phyloP scores from a whole-genome alignment of 2,888 invertebrate species.

The Petrolisthes cinctipes region DNA sequence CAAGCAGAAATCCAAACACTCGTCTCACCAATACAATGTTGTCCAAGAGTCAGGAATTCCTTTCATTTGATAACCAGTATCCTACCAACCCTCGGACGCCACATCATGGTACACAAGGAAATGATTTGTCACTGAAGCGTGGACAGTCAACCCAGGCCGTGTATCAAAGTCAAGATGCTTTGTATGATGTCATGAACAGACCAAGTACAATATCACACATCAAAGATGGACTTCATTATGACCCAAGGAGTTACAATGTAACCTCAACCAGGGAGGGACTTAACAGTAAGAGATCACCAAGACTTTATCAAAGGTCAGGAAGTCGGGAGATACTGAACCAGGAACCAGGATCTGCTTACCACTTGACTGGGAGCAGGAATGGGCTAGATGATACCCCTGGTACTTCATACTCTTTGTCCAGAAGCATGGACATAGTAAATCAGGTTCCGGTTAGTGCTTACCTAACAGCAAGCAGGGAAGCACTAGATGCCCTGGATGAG shows the following conservation, averaged over 20 bases:
- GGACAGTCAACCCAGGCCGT: neutral
- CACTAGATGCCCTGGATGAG: neutral
- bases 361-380: neutral
- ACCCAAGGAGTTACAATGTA: neutral
- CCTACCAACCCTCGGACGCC: neutral
- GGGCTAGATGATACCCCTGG: neutral
- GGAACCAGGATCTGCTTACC: neutral
- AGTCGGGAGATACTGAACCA: neutral
- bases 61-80: neutral
- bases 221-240: neutral
- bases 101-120: neutral
- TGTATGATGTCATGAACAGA: neutral
- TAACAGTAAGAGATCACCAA: neutral
- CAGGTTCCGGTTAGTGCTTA: neutral
- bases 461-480: conserved; percentile 11
- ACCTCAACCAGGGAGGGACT: neutral
- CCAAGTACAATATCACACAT: neutral
- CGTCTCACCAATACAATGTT: neutral
- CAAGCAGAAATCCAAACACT: neutral
- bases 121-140: no score
- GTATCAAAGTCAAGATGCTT: neutral
- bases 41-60: neutral
- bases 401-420: conserved; percentile 1
- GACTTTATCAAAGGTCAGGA: neutral
- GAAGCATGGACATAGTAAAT: conserved; percentile 22